Evolutionary conservation across 1,140 invertebrate species (phyloP).

Genomic region (Zaprionus capensis): DNA sequence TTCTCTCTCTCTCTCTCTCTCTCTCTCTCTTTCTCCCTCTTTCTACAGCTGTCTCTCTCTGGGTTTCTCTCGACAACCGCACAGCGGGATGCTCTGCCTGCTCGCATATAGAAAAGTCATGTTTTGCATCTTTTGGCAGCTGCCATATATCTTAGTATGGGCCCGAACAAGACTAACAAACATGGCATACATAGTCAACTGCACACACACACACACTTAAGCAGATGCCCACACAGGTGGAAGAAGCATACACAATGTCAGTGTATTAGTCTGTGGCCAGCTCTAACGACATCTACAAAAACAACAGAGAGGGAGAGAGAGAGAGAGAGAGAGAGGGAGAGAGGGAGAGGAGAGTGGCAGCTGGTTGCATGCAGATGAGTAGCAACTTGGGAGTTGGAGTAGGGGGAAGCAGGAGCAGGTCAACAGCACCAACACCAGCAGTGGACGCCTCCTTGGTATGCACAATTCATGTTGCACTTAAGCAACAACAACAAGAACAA

Average conservation of each 20-base stretch:
- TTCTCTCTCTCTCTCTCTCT: not conserved
- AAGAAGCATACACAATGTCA: constrained; percentile 40
- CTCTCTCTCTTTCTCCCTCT: not conserved
- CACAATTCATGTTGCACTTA: constrained; percentile 81
- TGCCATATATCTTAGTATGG: constrained; percentile 76
- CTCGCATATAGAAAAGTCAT: constrained; percentile 60
- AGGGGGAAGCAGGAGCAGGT: not conserved
- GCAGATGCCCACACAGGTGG: constrained; percentile 32
- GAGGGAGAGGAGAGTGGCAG: constrained; percentile 7
- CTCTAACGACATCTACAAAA: constrained; percentile 47
- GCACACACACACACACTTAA: constrained; percentile 28
- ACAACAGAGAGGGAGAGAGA: constrained; percentile 2
- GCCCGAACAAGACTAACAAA: constrained; percentile 62
- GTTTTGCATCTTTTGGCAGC: constrained; percentile 77
- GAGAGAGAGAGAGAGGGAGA: not conserved
- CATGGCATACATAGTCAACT: constrained; percentile 64
- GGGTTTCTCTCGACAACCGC: not conserved
- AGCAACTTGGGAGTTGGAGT: constrained; percentile 9
- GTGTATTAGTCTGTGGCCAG: constrained; percentile 69
- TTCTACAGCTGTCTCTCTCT: not conserved
- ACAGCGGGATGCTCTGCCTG: constrained; percentile 41
- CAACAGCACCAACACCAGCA: not conserved
- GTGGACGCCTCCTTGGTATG: constrained; percentile 71
- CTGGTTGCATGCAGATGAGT: constrained; percentile 49
- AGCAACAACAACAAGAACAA: constrained; percentile 56